Base-by-base conservation (phyloP, 1,140 invertebrate species). In the Drosophila mayri region DNA sequence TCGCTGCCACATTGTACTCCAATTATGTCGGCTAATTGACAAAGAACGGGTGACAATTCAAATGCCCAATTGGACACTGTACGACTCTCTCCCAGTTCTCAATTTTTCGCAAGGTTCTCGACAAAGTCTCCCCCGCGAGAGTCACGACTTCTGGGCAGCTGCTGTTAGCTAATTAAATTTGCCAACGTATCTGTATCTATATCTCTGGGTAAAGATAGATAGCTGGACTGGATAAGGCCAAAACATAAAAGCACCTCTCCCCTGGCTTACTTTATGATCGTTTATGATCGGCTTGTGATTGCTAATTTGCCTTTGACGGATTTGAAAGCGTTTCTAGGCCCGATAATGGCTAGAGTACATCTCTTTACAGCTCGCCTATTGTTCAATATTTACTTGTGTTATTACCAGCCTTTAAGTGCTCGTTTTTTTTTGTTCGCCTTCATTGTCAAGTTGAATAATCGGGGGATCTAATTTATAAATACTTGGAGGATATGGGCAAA, bases 1-100 rank as follows among this genome's bases (percentile, higher is more conserved):
- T 32, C 28, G 35, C 41, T 55, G 49, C 46, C 52, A 70, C 65
- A 87, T 87, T 87, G 83, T 87, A 80, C 80, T 88, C 80, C 84
- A 87, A 87, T 87, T 87, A 83, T 57, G 60, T 62, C 46, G 58
- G 54, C 60, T 79, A 88, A 87, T 87, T 87, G 84, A 79, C 79
- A 60, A 88, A 75, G 66, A 87, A 88, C 84, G 76, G 83, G 76
- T 88, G 84, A 80, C 84, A 87, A 84, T 85, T 65, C 68, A 79
- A 74, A 78, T 70, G 64, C 72, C 75, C 79, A 83, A 83, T 85
- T 72, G 70, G 30, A 41, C 68, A 38, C 60, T 16, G 18, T 47
- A 30, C 47, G 61, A 58, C 28, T 46, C 52, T 55, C 52, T 54
- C 50, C 25, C 18, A 18, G 44, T 62, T 35, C 47, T 66, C 50